Evolutionary conservation across 2,797 vertebrate genomes (phyloP), one percentile per base, ranked within the genome.

Genomic region (Glossophaga mutica): DNA sequence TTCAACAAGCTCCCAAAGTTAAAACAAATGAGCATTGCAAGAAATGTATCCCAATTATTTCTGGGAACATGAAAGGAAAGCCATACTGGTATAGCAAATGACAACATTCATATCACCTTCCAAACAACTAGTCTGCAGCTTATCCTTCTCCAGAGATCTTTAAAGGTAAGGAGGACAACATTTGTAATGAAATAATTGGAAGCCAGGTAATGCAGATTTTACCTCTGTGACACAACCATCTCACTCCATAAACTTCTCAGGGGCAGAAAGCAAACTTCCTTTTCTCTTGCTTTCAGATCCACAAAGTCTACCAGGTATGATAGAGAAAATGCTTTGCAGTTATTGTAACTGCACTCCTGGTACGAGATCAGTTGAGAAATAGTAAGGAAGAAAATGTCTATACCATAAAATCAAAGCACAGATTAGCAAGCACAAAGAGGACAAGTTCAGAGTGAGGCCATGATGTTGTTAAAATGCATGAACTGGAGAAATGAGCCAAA

Each of bases 1-100:
- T 71, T 34, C 44, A 85, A 48, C 11, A 68, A 96, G 92, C 57
- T 32, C 15, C 67, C 65, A 85, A 37, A 77, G 82, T 32, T 46
- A 42, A 91, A 59, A 8, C 10, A 78, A 91, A 93, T 34, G 18
- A 91, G 3, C 19, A 50, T 26, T 65, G 34, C 3, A 65, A 29
- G 90, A 92, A 81, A 81, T 44, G 8, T 3, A 94, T 82, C 15
- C 87, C 79, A 95, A 94, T 90, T 89, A 95, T 87, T 95, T 96
- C 52, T 90, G 86, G 9, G 4, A 55, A 57, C 29, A 91, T 78
- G 55, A 11, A 82, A 91, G 48, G 67, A 8, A 50, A 50, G 10
- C 0, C 0, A 11, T 52, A 52, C 24, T 71, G 83, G 37, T 5
- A 65, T 1, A 79, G 65, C 34, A 84, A 96, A 92, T 7, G 85